Percentiles rank a stretch among this genome's conserved stretches.
Evolutionary conservation across 2,797 vertebrate species (phyloP).

Genomic region (Alcedo atthis): DNA sequence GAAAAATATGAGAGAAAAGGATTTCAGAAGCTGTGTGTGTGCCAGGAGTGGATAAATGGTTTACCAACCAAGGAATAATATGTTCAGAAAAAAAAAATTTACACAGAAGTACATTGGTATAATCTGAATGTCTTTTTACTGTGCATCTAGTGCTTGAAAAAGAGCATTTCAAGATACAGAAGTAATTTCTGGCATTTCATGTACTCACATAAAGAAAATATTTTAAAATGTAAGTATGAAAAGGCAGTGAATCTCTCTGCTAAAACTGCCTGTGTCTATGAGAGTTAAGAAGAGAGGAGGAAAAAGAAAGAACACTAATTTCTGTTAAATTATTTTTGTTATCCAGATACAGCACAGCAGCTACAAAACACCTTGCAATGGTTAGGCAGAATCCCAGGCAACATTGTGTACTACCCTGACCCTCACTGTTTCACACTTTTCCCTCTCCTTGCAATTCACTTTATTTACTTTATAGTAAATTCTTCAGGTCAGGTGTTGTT

Average conservation of each 20-base stretch:
- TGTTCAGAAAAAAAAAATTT: background rate
- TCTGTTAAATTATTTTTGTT: slow-evolving; percentile 21
- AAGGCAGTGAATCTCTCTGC: slow-evolving; percentile 29
- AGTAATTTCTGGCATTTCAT: background rate
- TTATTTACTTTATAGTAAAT: background rate
- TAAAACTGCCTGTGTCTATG: slow-evolving; percentile 22
- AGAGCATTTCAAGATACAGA: background rate
- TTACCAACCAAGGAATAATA: background rate
- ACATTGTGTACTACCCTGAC: background rate
- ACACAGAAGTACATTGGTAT: background rate
- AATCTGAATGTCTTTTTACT: slow-evolving; percentile 15
- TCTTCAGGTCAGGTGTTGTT: background rate
- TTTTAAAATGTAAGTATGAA: slow-evolving; percentile 8
- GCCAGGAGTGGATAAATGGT: background rate
- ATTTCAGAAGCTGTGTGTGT: background rate
- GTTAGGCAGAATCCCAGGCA: background rate
- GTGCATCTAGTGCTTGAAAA: background rate
- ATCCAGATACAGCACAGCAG: background rate
- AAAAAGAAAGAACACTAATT: slow-evolving; percentile 28
- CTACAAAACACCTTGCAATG: background rate
- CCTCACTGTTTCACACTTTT: background rate
- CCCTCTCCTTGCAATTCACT: background rate
- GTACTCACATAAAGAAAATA: background rate
- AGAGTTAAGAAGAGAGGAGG: slow-evolving; percentile 26
- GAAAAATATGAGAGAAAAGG: background rate